Percentiles rank a stretch among this genome's conserved stretches.
Conservation (phyloP, 2,797 vertebrate genomes). For the Distichodus sexfasciatus region DNA sequence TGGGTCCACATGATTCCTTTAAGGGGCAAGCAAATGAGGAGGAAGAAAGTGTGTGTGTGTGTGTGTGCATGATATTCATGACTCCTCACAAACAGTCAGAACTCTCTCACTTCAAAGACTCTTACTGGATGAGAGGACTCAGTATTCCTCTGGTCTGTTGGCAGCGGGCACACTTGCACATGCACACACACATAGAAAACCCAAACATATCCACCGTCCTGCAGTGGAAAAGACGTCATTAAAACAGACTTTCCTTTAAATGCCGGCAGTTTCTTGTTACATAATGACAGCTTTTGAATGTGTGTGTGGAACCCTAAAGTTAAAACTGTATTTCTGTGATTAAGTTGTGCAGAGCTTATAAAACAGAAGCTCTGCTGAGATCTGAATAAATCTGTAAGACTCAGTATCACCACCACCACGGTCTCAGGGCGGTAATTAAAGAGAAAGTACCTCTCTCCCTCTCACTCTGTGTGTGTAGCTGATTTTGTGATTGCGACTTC, state of each 20-base stretch:
- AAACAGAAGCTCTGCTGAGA: too few species aligned
- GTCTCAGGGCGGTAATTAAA: too few species aligned
- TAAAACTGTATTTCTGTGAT: background rate
- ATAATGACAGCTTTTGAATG: background rate
- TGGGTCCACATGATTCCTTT: too few species aligned
- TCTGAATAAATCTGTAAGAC: too few species aligned
- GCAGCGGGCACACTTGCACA: conserved; percentile 1
- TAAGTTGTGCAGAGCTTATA: too few species aligned
- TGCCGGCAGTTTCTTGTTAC: conserved; percentile 18
- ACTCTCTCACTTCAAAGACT: conserved; percentile 17
- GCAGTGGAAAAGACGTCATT: conserved; percentile 21
- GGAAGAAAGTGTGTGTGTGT: conserved; percentile 13
- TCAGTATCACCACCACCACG: too few species aligned
- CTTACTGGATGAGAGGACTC: background rate
- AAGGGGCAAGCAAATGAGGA: too few species aligned
- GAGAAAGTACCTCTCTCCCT: too few species aligned
- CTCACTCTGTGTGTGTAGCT: too few species aligned
- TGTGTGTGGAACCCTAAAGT: too few species aligned
- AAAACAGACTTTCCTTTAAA: conserved; percentile 1
- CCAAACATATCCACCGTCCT: conserved; percentile 1
- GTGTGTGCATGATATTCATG: conserved; percentile 11
- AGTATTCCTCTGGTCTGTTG: too few species aligned
- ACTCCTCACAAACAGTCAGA: conserved; percentile 6
- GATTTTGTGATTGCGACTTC: too few species aligned
- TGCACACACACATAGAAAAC: background rate